Conservation (phyloP, 2,888 invertebrate species). For the Microplitis manilae region DNA sequence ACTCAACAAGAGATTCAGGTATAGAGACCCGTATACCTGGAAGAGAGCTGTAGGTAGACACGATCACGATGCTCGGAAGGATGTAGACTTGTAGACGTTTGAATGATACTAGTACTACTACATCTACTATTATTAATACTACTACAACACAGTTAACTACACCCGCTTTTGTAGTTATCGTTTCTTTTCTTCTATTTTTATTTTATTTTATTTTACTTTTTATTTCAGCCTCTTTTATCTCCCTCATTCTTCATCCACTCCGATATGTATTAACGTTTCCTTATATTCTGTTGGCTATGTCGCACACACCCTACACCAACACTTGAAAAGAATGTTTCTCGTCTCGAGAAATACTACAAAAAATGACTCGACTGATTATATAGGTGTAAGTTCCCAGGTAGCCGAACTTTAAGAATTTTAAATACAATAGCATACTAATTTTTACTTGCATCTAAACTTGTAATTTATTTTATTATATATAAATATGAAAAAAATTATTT, state of each 20-base stretch:
- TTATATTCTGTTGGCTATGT: constrained; percentile 15
- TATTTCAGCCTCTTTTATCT: constrained; percentile 18
- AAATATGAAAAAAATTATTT: not conserved
- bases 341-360: constrained; percentile 38
- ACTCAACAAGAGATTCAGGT: not conserved
- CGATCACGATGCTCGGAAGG: constrained; percentile 14
- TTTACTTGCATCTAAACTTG: not conserved
- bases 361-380: constrained; percentile 48
- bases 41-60: constrained; percentile 27
- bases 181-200: constrained; percentile 21
- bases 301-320: constrained; percentile 33
- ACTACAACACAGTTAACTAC: not conserved
- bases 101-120: constrained; percentile 44
- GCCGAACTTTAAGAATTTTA: constrained; percentile 36
- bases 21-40: constrained; percentile 47
- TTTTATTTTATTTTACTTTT: constrained; percentile 37
- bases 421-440: constrained; percentile 42
- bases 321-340: constrained; percentile 39
- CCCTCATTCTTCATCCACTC: constrained; percentile 23
- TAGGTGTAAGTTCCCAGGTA: constrained; percentile 44
- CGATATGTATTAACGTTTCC: not conserved
- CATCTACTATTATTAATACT: not conserved
- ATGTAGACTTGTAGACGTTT: constrained; percentile 31
- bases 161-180: not conserved
- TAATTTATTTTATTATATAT: constrained; percentile 7